phyloP scores from a whole-genome alignment of 2,797 vertebrate genomes.

The Anas acuta region DNA sequence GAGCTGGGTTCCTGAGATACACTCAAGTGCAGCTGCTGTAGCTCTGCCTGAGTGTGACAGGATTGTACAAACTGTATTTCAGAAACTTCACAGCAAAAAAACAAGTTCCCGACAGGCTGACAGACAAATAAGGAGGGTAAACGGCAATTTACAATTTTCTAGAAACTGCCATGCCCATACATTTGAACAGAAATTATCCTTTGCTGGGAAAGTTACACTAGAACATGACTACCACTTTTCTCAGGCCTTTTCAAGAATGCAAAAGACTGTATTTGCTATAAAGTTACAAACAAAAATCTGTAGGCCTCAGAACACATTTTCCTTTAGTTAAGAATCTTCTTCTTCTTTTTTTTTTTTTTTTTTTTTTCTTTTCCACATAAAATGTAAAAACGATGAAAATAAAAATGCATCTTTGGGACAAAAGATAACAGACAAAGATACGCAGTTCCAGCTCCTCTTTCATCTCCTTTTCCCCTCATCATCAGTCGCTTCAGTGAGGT shows the following conservation, averaged over 20 bases:
- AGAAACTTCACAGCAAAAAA: neutral
- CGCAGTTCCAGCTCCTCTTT: constrained; percentile 22
- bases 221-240: neutral
- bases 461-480: constrained; percentile 40
- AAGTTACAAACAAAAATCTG: neutral
- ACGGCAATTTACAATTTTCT: neutral
- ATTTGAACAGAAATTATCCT: neutral
- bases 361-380: constrained; percentile 15
- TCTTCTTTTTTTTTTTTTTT: neutral
- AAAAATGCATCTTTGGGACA: constrained; percentile 1
- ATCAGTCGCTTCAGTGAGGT: neutral
- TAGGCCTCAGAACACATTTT: neutral
- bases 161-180: neutral
- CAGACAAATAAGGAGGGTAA: neutral
- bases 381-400: constrained; percentile 33
- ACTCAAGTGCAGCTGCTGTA: neutral
- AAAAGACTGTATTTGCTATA: neutral
- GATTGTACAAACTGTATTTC: neutral
- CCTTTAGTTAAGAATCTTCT: constrained; percentile 7
- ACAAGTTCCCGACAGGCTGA: neutral
- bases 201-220: neutral
- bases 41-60: neutral
- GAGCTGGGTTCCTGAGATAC: neutral
- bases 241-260: neutral
- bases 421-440: neutral